Base-by-base conservation (phyloP, 2,888 invertebrate genomes). In the Leptinotarsa haldemani region DNA sequence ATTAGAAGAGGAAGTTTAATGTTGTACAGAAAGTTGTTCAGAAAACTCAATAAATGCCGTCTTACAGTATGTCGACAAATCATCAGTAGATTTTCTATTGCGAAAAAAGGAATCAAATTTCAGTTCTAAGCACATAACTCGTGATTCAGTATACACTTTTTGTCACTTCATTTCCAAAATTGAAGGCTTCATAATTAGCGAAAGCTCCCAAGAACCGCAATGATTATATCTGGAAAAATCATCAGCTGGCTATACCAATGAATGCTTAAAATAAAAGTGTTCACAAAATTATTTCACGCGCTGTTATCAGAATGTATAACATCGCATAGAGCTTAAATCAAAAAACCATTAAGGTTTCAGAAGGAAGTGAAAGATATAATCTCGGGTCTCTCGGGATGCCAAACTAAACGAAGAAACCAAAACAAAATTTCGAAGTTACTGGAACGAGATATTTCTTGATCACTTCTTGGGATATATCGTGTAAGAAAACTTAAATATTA, bases 341-440 rank as follows among this genome's bases (percentile, higher is more conserved):
- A 84, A 84, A 84, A 84, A 83, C 83, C 83, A 84, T 84, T 84
- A 84, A 83, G 83, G 83, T 84, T 84, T 84, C 82, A 84, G 79
- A 79, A 77, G 80, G 77, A 78, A 72, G 78, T 81, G 80, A 82
- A 82, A 82, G 83, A 82, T 83, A 82, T 83, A 83, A 84, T 83
- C 83, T 83, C 78, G 78, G 73, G 73, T 56, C 61, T 40, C 61
- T 25, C 25, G 61, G 61, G 61, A 61, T 61, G 18, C 65, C 72
- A 50, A 64, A 74, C 63, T 69, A 71, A 74, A 75, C 74, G 77
- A 71, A 75, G 71, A 73, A 69, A 58, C 65, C 56, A 67, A 70
- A 76, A 74, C 71, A 78, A 75, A 78, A 74, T 74, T 76, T 75
- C 77, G 78, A 78, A 78, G 74, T 72, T 71, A 73, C 50, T 70